Evolutionary conservation across 1,140 invertebrate species (phyloP).

Genomic region (Drosophila paulistorum): DNA sequence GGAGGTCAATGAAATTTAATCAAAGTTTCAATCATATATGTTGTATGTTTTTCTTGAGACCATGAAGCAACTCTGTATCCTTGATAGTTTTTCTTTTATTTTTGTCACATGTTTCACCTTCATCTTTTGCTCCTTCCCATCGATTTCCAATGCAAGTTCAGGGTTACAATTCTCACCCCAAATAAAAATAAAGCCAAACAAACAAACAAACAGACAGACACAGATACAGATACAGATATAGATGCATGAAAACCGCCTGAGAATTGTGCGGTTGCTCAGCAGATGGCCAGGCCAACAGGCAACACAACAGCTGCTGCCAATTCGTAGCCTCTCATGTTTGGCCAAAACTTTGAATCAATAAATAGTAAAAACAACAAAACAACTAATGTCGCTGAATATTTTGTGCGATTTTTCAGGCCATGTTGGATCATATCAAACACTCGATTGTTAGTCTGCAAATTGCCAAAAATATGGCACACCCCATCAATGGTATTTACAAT

Average conservation of each 20-base stretch:
- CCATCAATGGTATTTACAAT: conserved; percentile 92
- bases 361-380: neutral
- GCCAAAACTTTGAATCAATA: conserved; percentile 29
- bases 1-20: neutral
- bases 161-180: conserved; percentile 41
- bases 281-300: conserved; percentile 8
- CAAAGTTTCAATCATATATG: neutral
- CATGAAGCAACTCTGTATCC: neutral
- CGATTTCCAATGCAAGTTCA: conserved; percentile 73
- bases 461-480: conserved; percentile 96
- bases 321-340: conserved; percentile 13
- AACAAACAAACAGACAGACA: neutral
- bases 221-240: neutral
- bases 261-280: conserved; percentile 11
- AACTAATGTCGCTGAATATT: neutral
- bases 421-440: conserved; percentile 97
- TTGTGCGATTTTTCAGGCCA: conserved; percentile 85
- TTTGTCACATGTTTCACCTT: conserved; percentile 11
- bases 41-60: neutral
- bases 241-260: conserved; percentile 3
- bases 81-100: neutral
- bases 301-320: conserved; percentile 7
- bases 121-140: conserved; percentile 20
- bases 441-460: conserved; percentile 98
- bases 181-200: too few relatives aligned